A percentile compares a stretch with the other conserved stretches of the same genome.
Evolutionary conservation across 2,113 vertebrate species (phyloP).

Genomic region (Limanda limanda): DNA sequence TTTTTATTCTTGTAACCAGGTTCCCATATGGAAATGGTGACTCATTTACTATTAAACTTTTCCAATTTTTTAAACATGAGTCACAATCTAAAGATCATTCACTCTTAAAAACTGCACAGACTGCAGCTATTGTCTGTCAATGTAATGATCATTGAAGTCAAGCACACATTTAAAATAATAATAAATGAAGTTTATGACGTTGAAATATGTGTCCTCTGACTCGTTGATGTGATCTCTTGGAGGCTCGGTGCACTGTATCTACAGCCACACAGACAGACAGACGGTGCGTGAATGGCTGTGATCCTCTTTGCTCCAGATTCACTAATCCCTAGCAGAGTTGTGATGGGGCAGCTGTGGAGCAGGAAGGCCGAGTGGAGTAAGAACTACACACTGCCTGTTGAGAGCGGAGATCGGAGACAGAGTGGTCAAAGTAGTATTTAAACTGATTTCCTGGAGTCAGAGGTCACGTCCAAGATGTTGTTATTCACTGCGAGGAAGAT

Average conservation of each 20-base stretch:
- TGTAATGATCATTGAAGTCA: not conserved
- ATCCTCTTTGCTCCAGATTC: slow-evolving; percentile 24
- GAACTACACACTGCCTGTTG: slow-evolving; percentile 45
- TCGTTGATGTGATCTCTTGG: slow-evolving; percentile 17
- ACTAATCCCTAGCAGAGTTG: slow-evolving; percentile 46
- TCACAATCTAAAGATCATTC: too few relatives aligned
- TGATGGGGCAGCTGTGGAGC: slow-evolving; percentile 36
- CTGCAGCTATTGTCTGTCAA: too few relatives aligned
- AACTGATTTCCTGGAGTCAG: slow-evolving; percentile 18
- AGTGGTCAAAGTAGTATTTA: slow-evolving; percentile 34
- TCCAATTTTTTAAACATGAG: too few relatives aligned
- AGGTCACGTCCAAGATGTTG: slow-evolving; percentile 22
- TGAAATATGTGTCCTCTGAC: not conserved
- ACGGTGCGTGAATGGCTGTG: slow-evolving; percentile 25
- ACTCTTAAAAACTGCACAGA: too few relatives aligned
- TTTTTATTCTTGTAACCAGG: too few relatives aligned
- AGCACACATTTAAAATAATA: not conserved
- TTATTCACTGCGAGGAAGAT: slow-evolving; percentile 58
- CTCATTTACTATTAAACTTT: too few relatives aligned
- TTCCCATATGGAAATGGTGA: too few relatives aligned
- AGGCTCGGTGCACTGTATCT: not conserved
- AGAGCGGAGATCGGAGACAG: slow-evolving; percentile 10
- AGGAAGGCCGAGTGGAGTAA: slow-evolving; percentile 20
- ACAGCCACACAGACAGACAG: slow-evolving; percentile 7
- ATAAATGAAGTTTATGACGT: not conserved